Evolutionary conservation across 2,888 invertebrate species (phyloP).

Genomic region (Dryocosmus kuriphilus): DNA sequence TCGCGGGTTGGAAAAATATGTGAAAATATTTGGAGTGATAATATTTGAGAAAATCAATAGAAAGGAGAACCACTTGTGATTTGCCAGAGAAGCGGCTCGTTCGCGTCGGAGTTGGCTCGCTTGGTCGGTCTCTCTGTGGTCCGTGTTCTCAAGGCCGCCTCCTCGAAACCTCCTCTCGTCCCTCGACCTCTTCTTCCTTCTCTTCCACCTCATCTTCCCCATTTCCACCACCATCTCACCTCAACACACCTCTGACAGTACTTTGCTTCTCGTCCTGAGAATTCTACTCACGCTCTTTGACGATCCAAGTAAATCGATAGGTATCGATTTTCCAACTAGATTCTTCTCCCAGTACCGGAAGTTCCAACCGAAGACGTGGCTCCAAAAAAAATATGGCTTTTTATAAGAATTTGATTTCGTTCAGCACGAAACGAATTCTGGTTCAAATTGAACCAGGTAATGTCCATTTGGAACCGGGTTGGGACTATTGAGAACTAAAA

Average conservation of each 20-base stretch:
- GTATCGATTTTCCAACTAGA: conserved; percentile 43
- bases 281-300: conserved; percentile 49
- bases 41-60: conserved; percentile 50
- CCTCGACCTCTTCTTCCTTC: conserved; percentile 53
- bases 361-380: conserved; percentile 14
- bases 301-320: conserved; percentile 44
- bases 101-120: conserved; percentile 73
- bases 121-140: conserved; percentile 67
- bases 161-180: conserved; percentile 68
- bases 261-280: conserved; percentile 53
- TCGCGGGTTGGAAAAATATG: background rate
- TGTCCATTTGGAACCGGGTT: too few relatives aligned
- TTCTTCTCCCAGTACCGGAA: conserved; percentile 34
- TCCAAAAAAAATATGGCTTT: too few relatives aligned
- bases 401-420: too few relatives aligned
- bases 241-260: conserved; percentile 52
- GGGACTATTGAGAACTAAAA: background rate
- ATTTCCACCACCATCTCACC: conserved; percentile 53
- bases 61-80: conserved; percentile 75
- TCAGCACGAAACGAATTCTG: too few relatives aligned
- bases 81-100: conserved; percentile 74
- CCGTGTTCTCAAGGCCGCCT: conserved; percentile 77
- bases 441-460: too few relatives aligned
- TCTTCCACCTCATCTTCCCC: conserved; percentile 51
- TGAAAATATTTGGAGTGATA: conserved; percentile 24